Base-by-base conservation (phyloP, 2,113 vertebrate genomes). In the Chrysemys picta region DNA sequence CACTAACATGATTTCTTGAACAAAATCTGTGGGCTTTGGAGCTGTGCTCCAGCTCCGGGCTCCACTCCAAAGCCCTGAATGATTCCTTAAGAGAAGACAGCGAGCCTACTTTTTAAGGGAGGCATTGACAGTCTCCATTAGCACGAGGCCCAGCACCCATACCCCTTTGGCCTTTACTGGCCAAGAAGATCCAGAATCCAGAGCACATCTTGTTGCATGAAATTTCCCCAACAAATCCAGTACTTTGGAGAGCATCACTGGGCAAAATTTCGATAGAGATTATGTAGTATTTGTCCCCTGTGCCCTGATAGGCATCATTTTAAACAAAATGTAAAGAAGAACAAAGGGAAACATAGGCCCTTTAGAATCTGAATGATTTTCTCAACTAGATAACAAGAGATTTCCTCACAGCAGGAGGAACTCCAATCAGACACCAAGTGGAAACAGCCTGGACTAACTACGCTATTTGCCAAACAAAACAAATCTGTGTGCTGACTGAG, bases 401-500 rank as follows among this genome's bases (percentile, higher is more conserved):
- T 27, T 78, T 78, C 42, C 45, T 78, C 42, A 27, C 42, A 47
- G 19, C 42, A 90, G 75, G 52, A 89, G 75, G 90, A 94, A 31
- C 88, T 93, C 59, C 59, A 89, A 88, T 87, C 65, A 91, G 57
- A 87, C 69, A 38, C 91, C 38, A 69, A 29, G 31, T 31, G 53
- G 84, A 93, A 80, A 87, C 50, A 90, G 72, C 42, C 38, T 76
- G 22, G 38, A 76, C 42, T 76, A 76, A 35, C 72, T 94, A 91
- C 95, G 69, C 1, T 1, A 82, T 91, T 95, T 82, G 85, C 27
- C 80, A 52, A 69, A 93, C 88, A 75, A 80, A 93, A 89, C 89
- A 91, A 85, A 89, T 94, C 84, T 82, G 57, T 54, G 57, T 1
- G 1, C 87, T 90, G 16, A 72, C 78, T 87, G 65, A 93, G 92